These are phyloP conservation scores for Sarcoramphus papa DNA, from an alignment of 2,797 vertebrate genomes.

Conservation along the genomic window DNA sequence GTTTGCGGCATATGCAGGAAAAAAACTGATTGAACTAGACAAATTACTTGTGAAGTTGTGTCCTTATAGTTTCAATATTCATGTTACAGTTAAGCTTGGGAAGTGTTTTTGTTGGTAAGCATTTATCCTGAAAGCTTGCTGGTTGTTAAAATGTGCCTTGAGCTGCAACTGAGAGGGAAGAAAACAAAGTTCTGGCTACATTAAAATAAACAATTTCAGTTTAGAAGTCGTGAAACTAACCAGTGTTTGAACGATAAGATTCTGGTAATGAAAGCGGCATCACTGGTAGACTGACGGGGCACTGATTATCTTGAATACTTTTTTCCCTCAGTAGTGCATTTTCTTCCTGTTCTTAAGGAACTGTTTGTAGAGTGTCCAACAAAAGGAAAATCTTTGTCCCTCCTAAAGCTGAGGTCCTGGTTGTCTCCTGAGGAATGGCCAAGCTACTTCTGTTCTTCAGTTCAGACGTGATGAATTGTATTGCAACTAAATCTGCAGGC, in stretches of 20 bases:
- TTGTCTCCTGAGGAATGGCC: not conserved
- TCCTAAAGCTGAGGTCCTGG: not conserved
- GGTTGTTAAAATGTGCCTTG: slow-evolving; percentile 18
- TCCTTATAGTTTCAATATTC: slow-evolving; percentile 20
- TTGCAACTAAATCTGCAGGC: not conserved
- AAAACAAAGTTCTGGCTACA: not conserved
- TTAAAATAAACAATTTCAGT: not conserved
- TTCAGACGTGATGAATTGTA: not conserved
- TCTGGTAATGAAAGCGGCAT: not conserved
- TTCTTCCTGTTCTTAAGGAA: not conserved
- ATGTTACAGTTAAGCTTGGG: not conserved
- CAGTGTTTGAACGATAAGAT: not conserved
- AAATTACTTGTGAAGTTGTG: slow-evolving; percentile 1
- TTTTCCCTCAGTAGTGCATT: not conserved
- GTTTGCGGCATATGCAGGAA: not conserved
- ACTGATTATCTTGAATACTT: not conserved
- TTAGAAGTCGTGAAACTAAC: not conserved
- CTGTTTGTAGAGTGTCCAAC: not conserved
- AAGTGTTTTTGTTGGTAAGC: slow-evolving; percentile 30
- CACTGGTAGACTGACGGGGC: not conserved
- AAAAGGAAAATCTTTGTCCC: not conserved
- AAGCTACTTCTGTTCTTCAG: not conserved
- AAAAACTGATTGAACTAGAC: not conserved
- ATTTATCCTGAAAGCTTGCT: not conserved
- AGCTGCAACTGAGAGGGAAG: not conserved